Evolutionary conservation across 2,113 vertebrate species (phyloP), one percentile per base, ranked within the genome.

Genomic region (Hipposideros armiger): DNA sequence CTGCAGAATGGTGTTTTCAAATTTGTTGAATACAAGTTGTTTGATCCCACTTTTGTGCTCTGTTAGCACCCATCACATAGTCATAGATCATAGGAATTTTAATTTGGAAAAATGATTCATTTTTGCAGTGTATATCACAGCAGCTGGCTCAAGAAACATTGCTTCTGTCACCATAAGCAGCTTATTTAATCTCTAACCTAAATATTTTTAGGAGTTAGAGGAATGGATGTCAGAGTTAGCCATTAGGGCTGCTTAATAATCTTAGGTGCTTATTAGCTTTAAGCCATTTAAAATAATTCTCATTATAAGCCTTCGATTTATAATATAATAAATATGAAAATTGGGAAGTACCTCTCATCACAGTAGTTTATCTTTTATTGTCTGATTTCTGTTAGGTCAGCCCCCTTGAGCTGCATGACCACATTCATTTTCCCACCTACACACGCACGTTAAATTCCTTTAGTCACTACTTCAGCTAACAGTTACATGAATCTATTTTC

Each of bases 81-180:
- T 85, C 87, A 85, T 87, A 62, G 67, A 67, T 89, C 58, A 82
- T 40, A 92, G 82, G 91, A 62, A 94, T 92, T 96, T 95, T 97
- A 95, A 96, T 97, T 94, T 97, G 80, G 85, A 97, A 90, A 92
- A 98, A 47, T 95, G 77, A 92, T 87, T 94, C 74, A 87, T 92
- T 70, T 32, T 87, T 14, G 19, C 77, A 17, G 15, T 82, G 76
- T 92, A 17, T 87, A 32, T 92, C 62, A 66, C 52, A 94, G 72
- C 24, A 87, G 10, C 74, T 93, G 50, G 45, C 81, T 95, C 45
- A 60, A 76, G 69, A 91, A 97, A 40, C 28, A 22, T n/a, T 90
- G 50, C 22, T 82, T 83, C 62, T 30, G 0, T 87, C 64, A 36
- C 60, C 74, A 62, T 74, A 78, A 70, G 30, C 58, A 90, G 76